A percentile compares a stretch with the other conserved stretches of the same genome.
Evolutionary conservation across 2,113 vertebrate species (phyloP).

Genomic region (Scortum barcoo): DNA sequence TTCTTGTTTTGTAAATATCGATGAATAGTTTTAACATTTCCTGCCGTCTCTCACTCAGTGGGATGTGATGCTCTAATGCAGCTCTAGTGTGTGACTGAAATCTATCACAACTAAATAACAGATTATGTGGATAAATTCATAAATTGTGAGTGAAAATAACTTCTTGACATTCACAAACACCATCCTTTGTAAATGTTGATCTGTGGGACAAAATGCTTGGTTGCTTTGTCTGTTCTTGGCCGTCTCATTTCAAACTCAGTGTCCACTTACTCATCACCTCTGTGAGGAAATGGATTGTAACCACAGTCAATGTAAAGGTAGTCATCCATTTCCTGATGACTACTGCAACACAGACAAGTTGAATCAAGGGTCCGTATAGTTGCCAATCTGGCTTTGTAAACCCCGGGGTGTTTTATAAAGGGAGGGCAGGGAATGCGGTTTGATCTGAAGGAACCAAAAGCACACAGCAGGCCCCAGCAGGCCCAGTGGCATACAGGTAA

Average conservation of each 20-base stretch:
- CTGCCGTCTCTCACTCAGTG: not conserved
- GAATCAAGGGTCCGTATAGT: constrained; percentile 39
- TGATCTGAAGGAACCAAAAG: constrained; percentile 26
- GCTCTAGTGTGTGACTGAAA: not conserved
- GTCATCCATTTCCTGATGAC: constrained; percentile 39
- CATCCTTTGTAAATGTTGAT: no score
- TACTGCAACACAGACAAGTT: constrained; percentile 48
- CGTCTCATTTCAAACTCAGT: not conserved
- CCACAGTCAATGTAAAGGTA: not conserved
- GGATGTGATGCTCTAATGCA: not conserved
- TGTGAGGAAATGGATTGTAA: not conserved
- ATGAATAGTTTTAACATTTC: no score
- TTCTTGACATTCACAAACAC: no score
- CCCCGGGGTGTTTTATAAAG: constrained; percentile 15
- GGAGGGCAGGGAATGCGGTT: constrained; percentile 30
- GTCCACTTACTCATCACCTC: not conserved
- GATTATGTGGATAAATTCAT: not conserved
- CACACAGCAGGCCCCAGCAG: constrained; percentile 33
- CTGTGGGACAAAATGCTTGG: no score
- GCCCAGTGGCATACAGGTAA: constrained; percentile 29
- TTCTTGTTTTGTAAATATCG: not conserved
- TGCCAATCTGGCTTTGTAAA: constrained; percentile 44
- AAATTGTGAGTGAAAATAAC: not conserved
- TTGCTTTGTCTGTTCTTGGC: not conserved
- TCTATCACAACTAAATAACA: not conserved